Conservation (phyloP, 2,113 vertebrate genomes). For the Lasiurus cinereus region DNA sequence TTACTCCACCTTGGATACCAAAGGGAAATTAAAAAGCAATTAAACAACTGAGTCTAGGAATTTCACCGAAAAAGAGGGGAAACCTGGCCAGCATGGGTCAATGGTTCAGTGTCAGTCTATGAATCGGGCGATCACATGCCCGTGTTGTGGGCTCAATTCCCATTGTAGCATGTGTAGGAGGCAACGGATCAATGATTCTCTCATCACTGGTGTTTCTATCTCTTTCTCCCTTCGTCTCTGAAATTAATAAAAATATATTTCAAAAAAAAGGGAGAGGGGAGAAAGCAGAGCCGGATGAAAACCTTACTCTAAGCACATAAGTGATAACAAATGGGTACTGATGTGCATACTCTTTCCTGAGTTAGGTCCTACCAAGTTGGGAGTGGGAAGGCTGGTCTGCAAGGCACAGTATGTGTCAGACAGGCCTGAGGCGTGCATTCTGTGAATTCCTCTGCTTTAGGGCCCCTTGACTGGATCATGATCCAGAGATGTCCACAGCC, state of each 20-base stretch:
- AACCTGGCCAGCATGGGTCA: too few species aligned
- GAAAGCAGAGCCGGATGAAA: neutral
- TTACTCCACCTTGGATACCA: neutral
- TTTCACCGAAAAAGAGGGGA: neutral
- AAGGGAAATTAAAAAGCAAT: slow-evolving; percentile 56
- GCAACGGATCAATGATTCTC: too few species aligned
- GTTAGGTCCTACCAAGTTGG: neutral
- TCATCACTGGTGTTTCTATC: too few species aligned
- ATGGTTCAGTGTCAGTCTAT: too few species aligned
- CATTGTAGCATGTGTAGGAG: too few species aligned
- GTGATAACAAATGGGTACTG: neutral
- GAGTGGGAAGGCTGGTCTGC: neutral
- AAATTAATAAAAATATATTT: too few species aligned
- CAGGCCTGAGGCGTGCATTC: neutral
- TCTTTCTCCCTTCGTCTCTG: too few species aligned
- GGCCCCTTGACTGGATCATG: neutral
- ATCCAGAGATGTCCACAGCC: neutral
- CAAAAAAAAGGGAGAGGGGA: too few species aligned
- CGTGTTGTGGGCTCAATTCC: too few species aligned
- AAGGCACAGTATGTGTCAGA: accelerated
- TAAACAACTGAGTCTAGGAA: slow-evolving; percentile 49
- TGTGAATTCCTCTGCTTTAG: neutral
- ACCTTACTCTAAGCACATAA: neutral
- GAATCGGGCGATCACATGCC: too few species aligned
- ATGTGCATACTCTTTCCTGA: neutral